Base-by-base conservation (phyloP, 2,888 invertebrate species). In the Agriopis leucophaearia region DNA sequence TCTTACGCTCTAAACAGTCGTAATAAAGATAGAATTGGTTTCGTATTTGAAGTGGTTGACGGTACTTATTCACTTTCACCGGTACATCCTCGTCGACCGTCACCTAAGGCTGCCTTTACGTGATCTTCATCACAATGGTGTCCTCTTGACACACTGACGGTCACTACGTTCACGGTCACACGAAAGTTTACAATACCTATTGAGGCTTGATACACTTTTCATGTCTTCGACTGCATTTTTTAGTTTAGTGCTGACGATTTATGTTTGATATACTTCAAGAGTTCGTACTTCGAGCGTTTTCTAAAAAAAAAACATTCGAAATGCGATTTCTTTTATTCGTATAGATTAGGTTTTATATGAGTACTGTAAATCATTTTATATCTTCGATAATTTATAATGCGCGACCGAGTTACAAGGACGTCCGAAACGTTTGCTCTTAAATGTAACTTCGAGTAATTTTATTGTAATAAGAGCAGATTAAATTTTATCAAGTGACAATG, bases 71-170 rank as follows among this genome's bases (percentile, higher is more conserved):
- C 74, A 75, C 75, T 75, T 75, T 75, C 75, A 71, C 75, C 75
- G 48, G 72, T 64, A 69, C 71, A 74, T 75, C 74, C 74, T 72
- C 65, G 64, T 55, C 59, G 45, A 1, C 40, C 75, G 77, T 73
- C 79, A 75, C 77, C 81, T 77, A 81, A 80, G 78, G 74, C 73
- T 71, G 70, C 58, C 52, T 60, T 74, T 82, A 90, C 91, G 91
- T 89, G 90, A 81, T 75, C 77, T 76, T 74, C 82, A 82, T 89
- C 80, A 77, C 78, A 83, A 91, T 78, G 71, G 70, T 77, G 87
- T 80, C 89, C 89, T 79, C 80, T 71, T 91, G 85, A 88, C 91
- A 85, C 80, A 90, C 86, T 87, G 74, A 60, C 76, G 79, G 68
- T n/a, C 63, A 64, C 71, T 65, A 82, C 70, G 75, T 85, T 86